Base-by-base conservation (phyloP, 2,113 vertebrate species). In the Coptodon bakossiorum region DNA sequence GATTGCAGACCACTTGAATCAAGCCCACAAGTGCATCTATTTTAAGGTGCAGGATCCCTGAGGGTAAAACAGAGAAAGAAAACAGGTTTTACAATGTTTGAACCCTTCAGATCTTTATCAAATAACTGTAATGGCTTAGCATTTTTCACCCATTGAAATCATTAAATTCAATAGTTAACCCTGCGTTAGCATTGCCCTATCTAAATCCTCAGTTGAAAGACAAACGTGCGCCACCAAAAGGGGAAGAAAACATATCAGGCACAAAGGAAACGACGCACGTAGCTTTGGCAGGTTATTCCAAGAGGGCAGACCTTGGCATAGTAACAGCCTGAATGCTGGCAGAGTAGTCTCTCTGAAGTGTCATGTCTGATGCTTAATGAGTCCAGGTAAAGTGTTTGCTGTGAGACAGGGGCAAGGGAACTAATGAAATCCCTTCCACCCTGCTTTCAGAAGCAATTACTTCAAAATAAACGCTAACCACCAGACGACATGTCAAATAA, bases 311-410 rank as follows among this genome's bases (percentile, higher is more conserved):
- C 52, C 71, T 56, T 88, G 89, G 88, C 80, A 11, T 14, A 66
- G 61, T 57, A 82, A 81, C 50, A 79, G 45, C n/a, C n/a, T 79
- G 83, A 87, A 57, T 14, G 11, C 59, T 73, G 80, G 66, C 80
- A 59, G 85, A 78, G 36, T 24, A 40, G 57, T 59, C 29, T 81
- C 61, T 90, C 85, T 88, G 78, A 90, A 79, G 88, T 89, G 90
- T 92, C 80, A 78, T 87, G 81, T 87, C 85, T 87, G 89, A 90
- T 84, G 63, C 82, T 66, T 90, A 86, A 91, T 86, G 88, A 92
- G 83, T 90, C 27, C 89, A 90, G 87, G 82, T 90, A 85, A 91
- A 90, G 56, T 84, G 90, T 90, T 91, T 92, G 78, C 86, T 86
- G 61, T 29, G 82, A 91, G 88, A 90, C 52, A 83, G 56, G 71